phyloP scores from a whole-genome alignment of 2,113 vertebrate species.

The Felis catus region F.catus_Fca126_mat1.0 CM031412.1:127670001-127670500 shows the following conservation, averaged over 20 bases:
- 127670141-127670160: neutral
- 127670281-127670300: neutral
- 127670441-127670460: slow-evolving; percentile 37
- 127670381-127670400: slow-evolving; percentile 14
- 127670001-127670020: neutral
- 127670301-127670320: neutral
- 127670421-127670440: slow-evolving; percentile 31
- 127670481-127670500: slow-evolving; percentile 34
- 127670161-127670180: neutral
- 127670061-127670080: neutral
- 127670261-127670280: neutral
- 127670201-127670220: neutral
- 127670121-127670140: neutral
- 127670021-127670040: neutral
- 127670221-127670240: neutral
- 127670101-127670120: neutral
- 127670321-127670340: neutral
- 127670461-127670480: slow-evolving; percentile 72
- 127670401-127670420: slow-evolving; percentile 53
- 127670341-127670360: neutral
- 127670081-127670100: neutral
- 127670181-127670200: neutral
- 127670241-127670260: neutral
- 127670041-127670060: neutral
- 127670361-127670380: slow-evolving; percentile 1